phyloP scores from a whole-genome alignment of 2,888 invertebrate genomes.

The Chymomyza caudatula region DNA sequence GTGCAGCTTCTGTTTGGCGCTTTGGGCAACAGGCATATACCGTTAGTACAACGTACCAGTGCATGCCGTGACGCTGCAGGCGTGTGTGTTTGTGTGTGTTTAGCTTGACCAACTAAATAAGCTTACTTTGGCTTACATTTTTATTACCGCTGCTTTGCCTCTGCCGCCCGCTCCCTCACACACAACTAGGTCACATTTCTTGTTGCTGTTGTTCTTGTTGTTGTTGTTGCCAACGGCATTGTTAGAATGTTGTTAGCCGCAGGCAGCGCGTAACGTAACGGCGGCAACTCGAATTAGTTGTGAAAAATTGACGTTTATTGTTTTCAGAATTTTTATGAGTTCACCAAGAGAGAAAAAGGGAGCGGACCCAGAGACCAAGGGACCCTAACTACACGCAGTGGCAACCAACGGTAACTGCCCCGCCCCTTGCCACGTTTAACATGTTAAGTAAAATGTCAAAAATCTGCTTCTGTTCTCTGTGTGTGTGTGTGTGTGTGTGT shows the following conservation, averaged over 20 bases:
- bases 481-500: constrained; percentile 3
- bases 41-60: not conserved
- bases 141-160: constrained; percentile 1
- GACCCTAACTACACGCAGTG: not conserved
- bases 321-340: constrained; percentile 62
- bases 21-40: not conserved
- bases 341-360: not conserved
- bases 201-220: not conserved
- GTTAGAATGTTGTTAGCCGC: constrained; percentile 20
- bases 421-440: not conserved
- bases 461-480: not conserved
- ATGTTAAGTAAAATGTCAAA: not conserved
- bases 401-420: not conserved
- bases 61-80: not conserved
- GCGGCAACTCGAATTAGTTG: constrained; percentile 49
- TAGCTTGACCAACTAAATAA: not conserved
- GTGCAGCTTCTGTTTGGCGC: too few species aligned
- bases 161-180: not conserved
- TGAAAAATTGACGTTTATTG: constrained; percentile 66
- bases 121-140: constrained; percentile 2
- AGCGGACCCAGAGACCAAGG: not conserved
- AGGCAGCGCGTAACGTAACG: constrained; percentile 11
- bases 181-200: not conserved
- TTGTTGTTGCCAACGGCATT: constrained; percentile 33
- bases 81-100: not conserved